These are phyloP conservation scores for Semnornis frantzii DNA, from an alignment of 2,113 vertebrate species.

Conservation along the genomic window DNA sequence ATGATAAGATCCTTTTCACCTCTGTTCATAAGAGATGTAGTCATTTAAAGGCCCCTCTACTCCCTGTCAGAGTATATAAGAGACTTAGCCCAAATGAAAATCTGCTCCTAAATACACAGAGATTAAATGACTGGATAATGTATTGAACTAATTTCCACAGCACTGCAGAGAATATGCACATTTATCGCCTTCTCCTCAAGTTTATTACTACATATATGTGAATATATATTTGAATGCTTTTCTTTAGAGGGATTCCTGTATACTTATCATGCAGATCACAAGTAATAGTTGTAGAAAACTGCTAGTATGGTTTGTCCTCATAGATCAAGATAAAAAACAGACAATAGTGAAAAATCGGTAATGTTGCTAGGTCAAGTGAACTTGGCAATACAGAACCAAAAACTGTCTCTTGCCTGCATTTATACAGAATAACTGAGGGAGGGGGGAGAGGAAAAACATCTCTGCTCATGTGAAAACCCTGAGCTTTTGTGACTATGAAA, in stretches of 20 bases:
- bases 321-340: slow-evolving; percentile 43
- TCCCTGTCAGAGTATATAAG: neutral
- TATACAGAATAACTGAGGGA: neutral
- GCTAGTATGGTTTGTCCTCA: neutral
- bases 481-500: slow-evolving; percentile 29
- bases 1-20: slow-evolving; percentile 48
- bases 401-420: neutral
- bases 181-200: neutral
- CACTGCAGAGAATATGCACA: neutral
- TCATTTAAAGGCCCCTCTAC: slow-evolving; percentile 34
- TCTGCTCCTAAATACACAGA: slow-evolving; percentile 35
- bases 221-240: neutral
- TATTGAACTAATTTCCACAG: neutral
- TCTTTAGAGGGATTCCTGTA: slow-evolving; percentile 4
- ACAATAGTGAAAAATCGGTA: slow-evolving; percentile 55
- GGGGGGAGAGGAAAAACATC: neutral
- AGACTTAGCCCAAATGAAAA: slow-evolving; percentile 13
- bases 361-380: slow-evolving; percentile 60
- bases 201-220: neutral
- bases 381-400: slow-evolving; percentile 20
- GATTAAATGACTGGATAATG: neutral
- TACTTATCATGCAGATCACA: slow-evolving; percentile 28
- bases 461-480: slow-evolving; percentile 54
- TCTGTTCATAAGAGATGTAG: neutral
- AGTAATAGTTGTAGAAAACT: slow-evolving; percentile 31